Conservation (phyloP, 2,113 vertebrate species). For the Rhagologus leucostigma region DNA sequence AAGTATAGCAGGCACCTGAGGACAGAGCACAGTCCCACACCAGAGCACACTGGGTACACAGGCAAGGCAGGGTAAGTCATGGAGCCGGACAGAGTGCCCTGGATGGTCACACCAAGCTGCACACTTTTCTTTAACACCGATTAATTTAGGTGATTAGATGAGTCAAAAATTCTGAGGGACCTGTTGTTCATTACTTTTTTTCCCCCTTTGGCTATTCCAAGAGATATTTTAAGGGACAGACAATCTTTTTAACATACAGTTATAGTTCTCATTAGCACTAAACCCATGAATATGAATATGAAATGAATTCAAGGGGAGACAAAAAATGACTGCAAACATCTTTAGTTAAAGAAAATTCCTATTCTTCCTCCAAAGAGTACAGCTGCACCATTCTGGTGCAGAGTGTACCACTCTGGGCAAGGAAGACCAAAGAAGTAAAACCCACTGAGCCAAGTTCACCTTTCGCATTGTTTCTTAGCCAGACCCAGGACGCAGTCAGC, state of each 20-base stretch:
- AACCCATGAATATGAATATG: not conserved
- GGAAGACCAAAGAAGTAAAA: not conserved
- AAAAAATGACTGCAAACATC: not conserved
- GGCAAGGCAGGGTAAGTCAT: not conserved
- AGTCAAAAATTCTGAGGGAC: not conserved
- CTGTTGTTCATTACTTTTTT: not conserved
- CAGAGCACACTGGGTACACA: not conserved
- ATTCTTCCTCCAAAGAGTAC: not conserved
- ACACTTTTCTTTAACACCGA: not conserved
- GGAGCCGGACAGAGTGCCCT: not conserved
- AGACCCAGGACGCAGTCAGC: not conserved
- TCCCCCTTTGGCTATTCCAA: not conserved
- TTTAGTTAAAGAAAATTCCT: not conserved
- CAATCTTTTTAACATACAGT: not conserved
- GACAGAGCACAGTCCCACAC: not conserved
- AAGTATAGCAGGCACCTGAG: not conserved
- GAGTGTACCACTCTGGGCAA: not conserved
- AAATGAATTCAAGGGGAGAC: not conserved
- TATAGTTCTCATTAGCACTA: not conserved
- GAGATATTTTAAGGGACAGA: not conserved
- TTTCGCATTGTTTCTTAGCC: not conserved
- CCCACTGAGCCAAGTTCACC: not conserved
- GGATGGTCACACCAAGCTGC: not conserved
- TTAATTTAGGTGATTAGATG: not conserved
- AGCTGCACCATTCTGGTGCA: not conserved